Evolutionary conservation across 1,140 invertebrate genomes (phyloP).

Genomic region (Arctopsyche grandis): DNA sequence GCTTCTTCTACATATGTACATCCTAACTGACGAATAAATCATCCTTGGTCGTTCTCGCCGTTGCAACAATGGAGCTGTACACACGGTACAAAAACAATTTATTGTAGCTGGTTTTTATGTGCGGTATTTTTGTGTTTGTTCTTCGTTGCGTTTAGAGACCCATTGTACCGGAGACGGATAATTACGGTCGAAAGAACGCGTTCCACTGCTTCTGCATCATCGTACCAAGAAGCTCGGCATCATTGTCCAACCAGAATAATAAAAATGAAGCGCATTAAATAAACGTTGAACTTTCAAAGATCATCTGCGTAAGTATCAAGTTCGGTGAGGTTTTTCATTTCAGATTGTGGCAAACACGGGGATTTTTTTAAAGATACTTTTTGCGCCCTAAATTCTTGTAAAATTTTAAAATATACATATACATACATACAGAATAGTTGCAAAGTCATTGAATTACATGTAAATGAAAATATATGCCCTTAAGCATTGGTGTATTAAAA

Average conservation of each 20-base stretch:
- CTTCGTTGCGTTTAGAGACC: conserved; percentile 42
- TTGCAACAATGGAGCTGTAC: conserved; percentile 16
- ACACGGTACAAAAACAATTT: conserved; percentile 26
- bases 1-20: too few species aligned
- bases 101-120: background rate
- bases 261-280: conserved; percentile 47
- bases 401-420: too few species aligned
- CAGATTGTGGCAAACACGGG: too few species aligned
- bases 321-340: too few species aligned
- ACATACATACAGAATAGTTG: too few species aligned
- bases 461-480: too few species aligned
- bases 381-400: too few species aligned
- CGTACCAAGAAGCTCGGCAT: background rate
- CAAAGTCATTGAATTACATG: too few species aligned
- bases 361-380: too few species aligned
- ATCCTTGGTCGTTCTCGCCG: background rate
- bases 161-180: conserved; percentile 43
- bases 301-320: background rate
- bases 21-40: background rate
- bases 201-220: conserved; percentile 4
- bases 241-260: conserved; percentile 39
- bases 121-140: conserved; percentile 47
- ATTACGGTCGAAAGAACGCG: conserved; percentile 41
- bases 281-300: conserved; percentile 47
- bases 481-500: too few species aligned